Base-by-base conservation (phyloP, 2,888 invertebrate species). In the Oeneis ivallda region DNA sequence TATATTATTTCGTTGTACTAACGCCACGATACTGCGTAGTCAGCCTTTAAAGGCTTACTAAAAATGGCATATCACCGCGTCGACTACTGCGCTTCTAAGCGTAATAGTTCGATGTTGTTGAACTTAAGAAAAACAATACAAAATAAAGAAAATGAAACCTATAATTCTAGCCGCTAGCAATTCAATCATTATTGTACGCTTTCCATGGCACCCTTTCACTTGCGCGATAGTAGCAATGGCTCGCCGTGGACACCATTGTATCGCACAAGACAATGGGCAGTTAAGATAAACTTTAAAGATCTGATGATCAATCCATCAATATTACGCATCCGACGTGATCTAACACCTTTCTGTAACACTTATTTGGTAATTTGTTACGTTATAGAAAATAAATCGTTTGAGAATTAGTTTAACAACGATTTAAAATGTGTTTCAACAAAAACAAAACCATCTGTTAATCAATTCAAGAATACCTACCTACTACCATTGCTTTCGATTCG, bases 281-380 rank as follows among this genome's bases (percentile, higher is more conserved):
- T 68, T 68, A 66, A 60, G 68, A 63, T 66, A 61, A 65, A 65
- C 62, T 65, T 54, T 58, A 65, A 65, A 62, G 57, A 58, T 56
- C 47, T 52, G 59, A 65, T 68, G 53, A 53, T 41, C 45, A 26
- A 62, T 68, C 68, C 39, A 50, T 68, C 68, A 68, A 65, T 62
- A 65, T 68, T 68, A 68, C 65, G 62, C 62, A 47, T 62, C 32
- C 62, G n/a, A 68, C 53, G 65, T 68, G 59, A 65, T 65, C 65
- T 59, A 67, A 65, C 62, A 60, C 56, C 68, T 65, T 62, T 62
- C 65, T 34, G 43, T 68, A 68, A 56, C 67, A 67, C 50, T 59
- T 6, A 37, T 32, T 52, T 49, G 8, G 49, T 19, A n/a, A 32
- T 15, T n/a, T 39, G 41, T 61, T 61, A 52, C 52, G 61, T 61